Conservation (phyloP, 1,140 invertebrate species). For the Papilio aristodemus region DNA sequence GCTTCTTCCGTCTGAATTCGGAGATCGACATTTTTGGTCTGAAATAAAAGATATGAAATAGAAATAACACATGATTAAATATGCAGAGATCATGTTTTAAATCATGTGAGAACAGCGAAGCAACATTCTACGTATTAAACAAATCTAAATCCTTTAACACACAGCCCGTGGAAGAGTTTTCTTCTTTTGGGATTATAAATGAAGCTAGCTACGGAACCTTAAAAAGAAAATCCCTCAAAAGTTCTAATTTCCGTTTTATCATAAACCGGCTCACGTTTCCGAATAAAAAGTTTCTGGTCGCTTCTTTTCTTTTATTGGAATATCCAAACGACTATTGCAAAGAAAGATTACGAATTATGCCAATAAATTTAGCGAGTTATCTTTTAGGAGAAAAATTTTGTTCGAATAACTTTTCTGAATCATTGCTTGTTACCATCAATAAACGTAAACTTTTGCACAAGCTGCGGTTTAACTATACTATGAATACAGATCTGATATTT, state of each 20-base stretch:
- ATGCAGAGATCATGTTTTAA: too few relatives aligned
- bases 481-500: background rate
- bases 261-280: slow-evolving; percentile 18
- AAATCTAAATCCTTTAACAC: too few relatives aligned
- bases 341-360: slow-evolving; percentile 22
- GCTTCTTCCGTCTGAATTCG: slow-evolving; percentile 93
- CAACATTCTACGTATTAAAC: too few relatives aligned
- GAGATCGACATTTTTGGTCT: slow-evolving; percentile 86
- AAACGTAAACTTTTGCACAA: background rate
- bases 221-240: background rate
- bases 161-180: too few relatives aligned
- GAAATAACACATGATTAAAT: too few relatives aligned
- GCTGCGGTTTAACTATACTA: background rate
- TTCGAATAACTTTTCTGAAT: slow-evolving; percentile 10
- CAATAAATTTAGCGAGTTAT: slow-evolving; percentile 19
- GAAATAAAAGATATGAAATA: slow-evolving; percentile 49
- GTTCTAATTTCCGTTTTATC: slow-evolving; percentile 15
- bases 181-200: too few relatives aligned
- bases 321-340: slow-evolving; percentile 18
- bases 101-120: too few relatives aligned
- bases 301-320: slow-evolving; percentile 22
- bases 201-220: background rate
- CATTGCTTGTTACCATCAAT: background rate
- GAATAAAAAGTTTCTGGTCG: slow-evolving; percentile 7
- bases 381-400: background rate